Conservation (phyloP, 2,113 vertebrate species). For the Myiopsitta monachus region DNA sequence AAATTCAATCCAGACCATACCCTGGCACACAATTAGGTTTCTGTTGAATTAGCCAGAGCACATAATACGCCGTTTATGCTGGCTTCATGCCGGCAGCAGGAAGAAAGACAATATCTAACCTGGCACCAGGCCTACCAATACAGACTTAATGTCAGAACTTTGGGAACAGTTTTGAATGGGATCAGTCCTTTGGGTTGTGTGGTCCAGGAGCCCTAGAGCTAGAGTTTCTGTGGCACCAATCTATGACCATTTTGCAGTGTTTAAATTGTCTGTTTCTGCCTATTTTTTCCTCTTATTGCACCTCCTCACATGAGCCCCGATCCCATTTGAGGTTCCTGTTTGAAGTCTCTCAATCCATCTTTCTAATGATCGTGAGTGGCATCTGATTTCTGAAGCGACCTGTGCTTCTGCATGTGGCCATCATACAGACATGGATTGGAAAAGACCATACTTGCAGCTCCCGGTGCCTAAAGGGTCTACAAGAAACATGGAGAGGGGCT, state of each 20-base stretch:
- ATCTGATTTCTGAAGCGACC: not conserved
- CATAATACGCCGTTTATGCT: not conserved
- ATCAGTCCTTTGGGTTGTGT: not conserved
- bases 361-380: not conserved
- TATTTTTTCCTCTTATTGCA: not conserved
- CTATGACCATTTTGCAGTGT: not conserved
- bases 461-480: no score
- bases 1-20: conserved; percentile 29
- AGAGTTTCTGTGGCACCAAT: not conserved
- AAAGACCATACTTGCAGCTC: not conserved
- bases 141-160: not conserved
- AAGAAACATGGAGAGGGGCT: not conserved
- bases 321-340: not conserved
- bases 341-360: not conserved
- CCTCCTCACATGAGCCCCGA: not conserved
- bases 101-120: conserved; percentile 45
- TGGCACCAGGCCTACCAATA: conserved; percentile 30
- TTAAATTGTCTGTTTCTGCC: not conserved
- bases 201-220: not conserved
- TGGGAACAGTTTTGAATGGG: not conserved
- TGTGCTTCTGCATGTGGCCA: not conserved
- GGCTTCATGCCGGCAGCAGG: not conserved
- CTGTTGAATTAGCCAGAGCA: conserved; percentile 31
- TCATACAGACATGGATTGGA: rapidly evolving
- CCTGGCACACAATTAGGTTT: conserved; percentile 11